These are phyloP conservation scores for Leucosticte australis DNA, from an alignment of 2,113 vertebrate species.

Conservation along the genomic window DNA sequence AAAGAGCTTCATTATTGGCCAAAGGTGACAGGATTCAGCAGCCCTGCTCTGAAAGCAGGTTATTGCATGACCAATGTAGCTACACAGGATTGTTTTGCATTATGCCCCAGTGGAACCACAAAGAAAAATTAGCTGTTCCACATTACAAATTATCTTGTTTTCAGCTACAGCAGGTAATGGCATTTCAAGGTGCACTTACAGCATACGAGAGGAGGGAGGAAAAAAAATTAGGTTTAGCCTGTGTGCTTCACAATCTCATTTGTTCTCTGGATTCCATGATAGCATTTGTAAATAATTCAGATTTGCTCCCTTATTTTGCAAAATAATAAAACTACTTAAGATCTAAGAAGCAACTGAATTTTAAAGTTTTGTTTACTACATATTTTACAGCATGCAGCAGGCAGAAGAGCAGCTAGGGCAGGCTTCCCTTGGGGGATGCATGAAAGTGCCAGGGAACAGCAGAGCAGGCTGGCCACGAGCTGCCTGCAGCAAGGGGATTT, in stretches of 20 bases:
- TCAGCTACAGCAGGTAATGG: constrained; percentile 60
- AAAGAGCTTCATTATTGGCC: constrained; percentile 5
- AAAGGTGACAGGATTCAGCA: constrained; percentile 9
- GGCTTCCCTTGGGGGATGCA: neutral
- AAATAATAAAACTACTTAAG: neutral
- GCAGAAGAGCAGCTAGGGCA: neutral
- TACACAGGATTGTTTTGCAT: constrained; percentile 23
- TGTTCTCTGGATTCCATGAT: neutral
- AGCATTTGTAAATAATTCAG: neutral
- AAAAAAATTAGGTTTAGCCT: neutral
- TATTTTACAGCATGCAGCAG: neutral
- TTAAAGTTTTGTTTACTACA: neutral
- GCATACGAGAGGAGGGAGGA: neutral
- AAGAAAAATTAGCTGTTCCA: constrained; percentile 77
- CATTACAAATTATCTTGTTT: constrained; percentile 75
- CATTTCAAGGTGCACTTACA: constrained; percentile 64
- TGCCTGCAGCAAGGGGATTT: neutral
- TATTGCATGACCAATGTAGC: neutral
- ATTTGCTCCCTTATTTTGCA: neutral
- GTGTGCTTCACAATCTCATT: neutral
- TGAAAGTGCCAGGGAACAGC: neutral
- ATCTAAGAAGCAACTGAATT: neutral
- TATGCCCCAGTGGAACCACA: constrained; percentile 56
- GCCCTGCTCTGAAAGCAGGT: constrained; percentile 34
- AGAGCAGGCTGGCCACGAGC: neutral